Base-by-base conservation (phyloP, 1,140 invertebrate species). In the Apis cerana region DNA sequence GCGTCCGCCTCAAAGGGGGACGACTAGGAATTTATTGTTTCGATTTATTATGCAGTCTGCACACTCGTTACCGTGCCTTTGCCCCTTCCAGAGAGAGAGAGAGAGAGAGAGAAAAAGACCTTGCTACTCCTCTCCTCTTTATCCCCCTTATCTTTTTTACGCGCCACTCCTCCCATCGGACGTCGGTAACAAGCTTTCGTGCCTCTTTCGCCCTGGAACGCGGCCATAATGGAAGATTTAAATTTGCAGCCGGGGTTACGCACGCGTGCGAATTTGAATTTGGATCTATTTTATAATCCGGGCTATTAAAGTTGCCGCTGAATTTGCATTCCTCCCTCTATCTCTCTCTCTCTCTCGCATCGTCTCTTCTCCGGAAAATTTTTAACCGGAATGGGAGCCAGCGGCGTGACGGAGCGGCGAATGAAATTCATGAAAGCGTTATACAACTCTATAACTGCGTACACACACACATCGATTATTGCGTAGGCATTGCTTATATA, bases 281-380 rank as follows among this genome's bases (percentile, higher is more conserved):
- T 58, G 86, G 86, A 88, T 88, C 83, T 77, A 77, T 87, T 87
- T 88, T 86, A 86, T 87, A 87, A 86, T 84, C 82, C 82, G 68
- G 77, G 82, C 77, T 86, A 87, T 86, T 87, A 87, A 87, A 86
- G 86, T 86, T 86, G 82, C 76, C 76, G 67, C 77, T 43, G 75
- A 85, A 86, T 86, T 86, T 86, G 85, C 84, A 86, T 86, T 86
- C 62, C 23, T 52, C 58, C 33, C 33, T 33, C 33, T 33, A 2
- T 33, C 33, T 3, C 33, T 62, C 59, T 62, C 27, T 43, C 59
- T 50, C 23, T 56, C 71, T 67, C 68, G 33, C 61, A 15, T 81
- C 43, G 68, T 21, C 56, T 85, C 70, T 75, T 71, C 80, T 43
- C 33, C 0, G 33, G 84, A 80, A 61, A 83, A 87, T 83, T 87